Evolutionary conservation across 2,113 vertebrate species (phyloP), one percentile per base, ranked within the genome.

Genomic region (Azemiops feae): DNA sequence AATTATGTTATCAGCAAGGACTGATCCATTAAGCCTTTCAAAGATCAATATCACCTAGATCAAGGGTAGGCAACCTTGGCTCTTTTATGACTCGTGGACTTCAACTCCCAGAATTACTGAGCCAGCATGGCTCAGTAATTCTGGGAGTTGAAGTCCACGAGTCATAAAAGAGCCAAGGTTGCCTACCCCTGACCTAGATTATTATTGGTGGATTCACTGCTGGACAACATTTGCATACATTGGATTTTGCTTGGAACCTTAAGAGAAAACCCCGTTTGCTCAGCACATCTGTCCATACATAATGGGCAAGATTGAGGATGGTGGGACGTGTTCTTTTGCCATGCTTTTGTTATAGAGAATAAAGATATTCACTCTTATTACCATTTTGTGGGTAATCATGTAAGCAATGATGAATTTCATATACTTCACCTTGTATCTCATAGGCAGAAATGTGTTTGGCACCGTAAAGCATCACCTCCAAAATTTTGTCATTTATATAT

Each of bases 21-120:
- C 53, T 93, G 95, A 25, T 89, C 88, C 23, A 34, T 18, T 50
- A 87, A 91, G 81, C 10, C 87, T 91, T 93, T 92, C 27, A 53
- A 87, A 39, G 25, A 60, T 91, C 2, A 89, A 91, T 94, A 43
- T 27, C 60, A 93, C 18, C 60, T 87, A 92, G 30, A 86, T 5
- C n/a, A n/a, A n/a, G n/a, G n/a, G n/a, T n/a, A n/a, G n/a, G n/a
- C n/a, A n/a, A n/a, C n/a, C n/a, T n/a, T n/a, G n/a, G n/a, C n/a
- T n/a, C n/a, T n/a, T n/a, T n/a, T n/a, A n/a, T n/a, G n/a, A n/a
- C n/a, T n/a, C n/a, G n/a, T n/a, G n/a, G n/a, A n/a, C n/a, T n/a
- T n/a, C n/a, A n/a, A n/a, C n/a, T n/a, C n/a, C n/a, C n/a, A n/a
- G n/a, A n/a, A n/a, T n/a, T n/a, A n/a, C n/a, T n/a, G n/a, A n/a